Evolutionary conservation across 2,113 vertebrate genomes (phyloP).

Genomic region (Mastomys coucha): DNA sequence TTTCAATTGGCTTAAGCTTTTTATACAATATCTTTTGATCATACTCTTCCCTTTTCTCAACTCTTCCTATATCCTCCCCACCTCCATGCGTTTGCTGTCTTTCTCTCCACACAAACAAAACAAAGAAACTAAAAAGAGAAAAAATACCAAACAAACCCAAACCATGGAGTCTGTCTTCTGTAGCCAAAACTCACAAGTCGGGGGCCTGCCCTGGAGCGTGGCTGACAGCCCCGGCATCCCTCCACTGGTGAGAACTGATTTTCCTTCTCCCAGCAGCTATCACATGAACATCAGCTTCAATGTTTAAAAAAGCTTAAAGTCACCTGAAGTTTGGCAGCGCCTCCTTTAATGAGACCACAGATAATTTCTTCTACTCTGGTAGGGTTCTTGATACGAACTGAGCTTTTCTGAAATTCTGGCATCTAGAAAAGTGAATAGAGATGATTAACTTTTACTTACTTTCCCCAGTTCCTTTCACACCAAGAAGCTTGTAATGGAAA

Average conservation of each 20-base stretch:
- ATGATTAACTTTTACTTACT: slow-evolving; percentile 8
- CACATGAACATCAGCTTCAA: not conserved
- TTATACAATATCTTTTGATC: not conserved
- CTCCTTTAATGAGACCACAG: slow-evolving; percentile 97
- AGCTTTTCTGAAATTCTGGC: slow-evolving; percentile 98
- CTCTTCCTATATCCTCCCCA: not conserved
- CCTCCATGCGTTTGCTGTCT: not conserved
- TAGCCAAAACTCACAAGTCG: not conserved
- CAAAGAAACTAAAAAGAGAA: not conserved
- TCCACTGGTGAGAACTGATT: not conserved
- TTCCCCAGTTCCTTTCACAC: not conserved
- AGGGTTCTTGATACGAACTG: slow-evolving; percentile 95
- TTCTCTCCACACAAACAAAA: not conserved
- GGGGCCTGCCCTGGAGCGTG: not conserved
- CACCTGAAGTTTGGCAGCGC: slow-evolving; percentile 97
- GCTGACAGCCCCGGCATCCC: not conserved
- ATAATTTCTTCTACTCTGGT: slow-evolving; percentile 97
- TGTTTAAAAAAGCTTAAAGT: not conserved
- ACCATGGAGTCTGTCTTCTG: not conserved
- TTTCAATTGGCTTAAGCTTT: not conserved
- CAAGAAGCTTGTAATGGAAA: slow-evolving; percentile 18
- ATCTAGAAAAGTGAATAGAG: slow-evolving; percentile 88
- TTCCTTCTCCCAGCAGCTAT: not conserved
- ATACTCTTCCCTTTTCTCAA: no score
- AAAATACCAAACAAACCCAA: not conserved